phyloP scores from a whole-genome alignment of 1,140 invertebrate genomes.

The Galleria mellonella region DNA sequence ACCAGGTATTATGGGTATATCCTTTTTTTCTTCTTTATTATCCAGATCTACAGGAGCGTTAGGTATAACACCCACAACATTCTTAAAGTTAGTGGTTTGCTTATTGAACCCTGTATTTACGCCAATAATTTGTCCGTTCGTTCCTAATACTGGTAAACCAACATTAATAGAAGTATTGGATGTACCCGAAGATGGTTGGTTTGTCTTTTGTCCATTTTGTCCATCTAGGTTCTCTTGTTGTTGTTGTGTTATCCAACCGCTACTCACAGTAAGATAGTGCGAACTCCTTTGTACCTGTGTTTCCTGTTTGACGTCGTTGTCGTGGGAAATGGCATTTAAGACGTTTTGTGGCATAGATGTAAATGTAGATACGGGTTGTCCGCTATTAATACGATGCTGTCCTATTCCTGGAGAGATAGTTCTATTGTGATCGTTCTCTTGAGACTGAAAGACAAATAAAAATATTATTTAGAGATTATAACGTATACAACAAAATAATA shows the following conservation, averaged over 20 bases:
- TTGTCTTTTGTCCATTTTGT: conserved; percentile 22
- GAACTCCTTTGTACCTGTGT: conserved; percentile 53
- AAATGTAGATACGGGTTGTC: conserved; percentile 29
- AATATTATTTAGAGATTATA: conserved; percentile 4
- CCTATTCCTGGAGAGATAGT: conserved; percentile 35
- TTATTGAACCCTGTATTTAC: conserved; percentile 68
- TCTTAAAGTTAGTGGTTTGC: conserved; percentile 38
- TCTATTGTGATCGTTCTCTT: conserved; percentile 40
- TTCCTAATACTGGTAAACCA: conserved; percentile 68
- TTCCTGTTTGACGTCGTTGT: conserved; percentile 48
- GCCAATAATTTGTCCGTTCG: conserved; percentile 76
- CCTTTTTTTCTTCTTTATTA: conserved; percentile 50
- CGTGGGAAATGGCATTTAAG: conserved; percentile 25
- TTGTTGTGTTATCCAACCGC: conserved; percentile 62
- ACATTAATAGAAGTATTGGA: conserved; percentile 34
- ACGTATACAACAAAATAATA: too few relatives aligned
- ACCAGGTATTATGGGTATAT: conserved; percentile 18
- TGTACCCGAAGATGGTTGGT: conserved; percentile 15
- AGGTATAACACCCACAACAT: conserved; percentile 21
- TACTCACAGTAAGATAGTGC: conserved; percentile 64
- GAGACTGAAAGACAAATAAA: conserved; percentile 22
- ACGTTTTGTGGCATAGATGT: conserved; percentile 33
- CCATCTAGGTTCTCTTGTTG: conserved; percentile 40
- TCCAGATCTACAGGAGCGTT: conserved; percentile 35
- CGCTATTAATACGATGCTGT: conserved; percentile 26